Evolutionary conservation across 2,113 vertebrate species (phyloP).

Genomic region (Trinectes maculatus): DNA sequence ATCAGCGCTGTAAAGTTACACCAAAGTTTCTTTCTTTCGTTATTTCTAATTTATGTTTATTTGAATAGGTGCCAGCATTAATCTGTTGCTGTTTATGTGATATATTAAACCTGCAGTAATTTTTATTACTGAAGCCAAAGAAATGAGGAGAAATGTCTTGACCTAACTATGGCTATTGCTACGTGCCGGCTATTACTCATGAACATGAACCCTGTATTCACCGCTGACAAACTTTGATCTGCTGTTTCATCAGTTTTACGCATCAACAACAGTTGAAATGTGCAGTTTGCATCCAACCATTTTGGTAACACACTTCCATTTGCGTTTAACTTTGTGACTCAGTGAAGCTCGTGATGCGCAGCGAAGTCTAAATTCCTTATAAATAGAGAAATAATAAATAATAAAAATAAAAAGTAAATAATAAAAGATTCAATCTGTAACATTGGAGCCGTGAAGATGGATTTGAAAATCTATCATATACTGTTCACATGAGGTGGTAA

Average conservation of each 20-base stretch:
- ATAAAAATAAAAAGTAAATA: too few relatives aligned
- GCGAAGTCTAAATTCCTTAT: too few relatives aligned
- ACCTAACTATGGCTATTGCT: not conserved
- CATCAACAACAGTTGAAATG: not conserved
- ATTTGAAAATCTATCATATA: not conserved
- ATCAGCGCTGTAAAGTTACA: not conserved
- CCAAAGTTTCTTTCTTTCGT: not conserved
- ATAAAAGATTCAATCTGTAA: slow-evolving; percentile 9
- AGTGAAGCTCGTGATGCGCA: slow-evolving; percentile 23
- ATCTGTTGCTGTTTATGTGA: too few relatives aligned
- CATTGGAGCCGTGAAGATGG: not conserved
- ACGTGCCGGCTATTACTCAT: too few relatives aligned
- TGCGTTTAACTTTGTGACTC: slow-evolving; percentile 29
- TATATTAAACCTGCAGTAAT: not conserved
- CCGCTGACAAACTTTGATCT: too few relatives aligned
- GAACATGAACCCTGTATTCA: too few relatives aligned
- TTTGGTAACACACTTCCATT: slow-evolving; percentile 3
- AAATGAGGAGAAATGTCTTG: not conserved
- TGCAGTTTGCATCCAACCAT: not conserved
- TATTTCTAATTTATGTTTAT: not conserved
- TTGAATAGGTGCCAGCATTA: not conserved
- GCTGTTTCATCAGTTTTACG: not conserved
- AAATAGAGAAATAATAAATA: too few relatives aligned
- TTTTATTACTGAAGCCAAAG: not conserved
- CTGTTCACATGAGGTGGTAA: slow-evolving; percentile 55